Percentiles rank a stretch among this genome's conserved stretches.
Conservation (phyloP, 2,888 invertebrate genomes). For the Calliscelio sp. region DNA sequence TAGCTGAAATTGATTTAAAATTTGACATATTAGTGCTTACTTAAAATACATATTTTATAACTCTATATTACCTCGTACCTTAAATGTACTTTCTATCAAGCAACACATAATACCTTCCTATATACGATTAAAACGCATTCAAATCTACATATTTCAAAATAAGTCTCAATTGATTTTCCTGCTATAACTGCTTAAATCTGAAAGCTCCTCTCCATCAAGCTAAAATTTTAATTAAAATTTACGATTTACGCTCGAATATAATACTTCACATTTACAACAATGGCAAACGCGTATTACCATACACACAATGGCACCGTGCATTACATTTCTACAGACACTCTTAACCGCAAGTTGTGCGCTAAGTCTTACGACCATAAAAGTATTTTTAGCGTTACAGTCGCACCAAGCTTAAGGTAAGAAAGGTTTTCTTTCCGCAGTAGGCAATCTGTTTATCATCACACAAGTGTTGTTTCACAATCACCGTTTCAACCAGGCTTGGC, state of each 20-base stretch:
- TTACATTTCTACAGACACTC: conserved; percentile 36
- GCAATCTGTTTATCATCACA: conserved; percentile 51
- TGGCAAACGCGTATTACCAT: conserved; percentile 38
- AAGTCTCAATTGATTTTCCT: neutral
- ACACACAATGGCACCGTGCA: conserved; percentile 31
- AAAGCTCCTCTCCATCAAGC: neutral
- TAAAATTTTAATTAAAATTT: conserved; percentile 28
- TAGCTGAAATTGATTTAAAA: no score
- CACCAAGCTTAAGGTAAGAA: conserved; percentile 20
- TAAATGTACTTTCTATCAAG: no score
- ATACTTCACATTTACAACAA: conserved; percentile 18
- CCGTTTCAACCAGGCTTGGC: conserved; percentile 9
- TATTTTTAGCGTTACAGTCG: conserved; percentile 41
- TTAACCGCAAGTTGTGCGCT: conserved; percentile 44
- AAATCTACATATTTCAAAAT: no score
- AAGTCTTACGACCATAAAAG: conserved; percentile 43
- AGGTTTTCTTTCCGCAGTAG: conserved; percentile 23
- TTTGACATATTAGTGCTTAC: no score
- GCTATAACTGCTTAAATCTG: neutral
- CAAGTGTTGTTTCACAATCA: conserved; percentile 30
- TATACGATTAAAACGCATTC: no score
- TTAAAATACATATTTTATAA: no score
- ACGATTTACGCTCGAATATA: conserved; percentile 17
- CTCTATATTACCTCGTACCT: no score
- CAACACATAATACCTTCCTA: no score